Percentiles rank a stretch among this genome's conserved stretches.
Evolutionary conservation across 2,888 invertebrate genomes (phyloP).

Genomic region (Xestobium rufovillosum): DNA sequence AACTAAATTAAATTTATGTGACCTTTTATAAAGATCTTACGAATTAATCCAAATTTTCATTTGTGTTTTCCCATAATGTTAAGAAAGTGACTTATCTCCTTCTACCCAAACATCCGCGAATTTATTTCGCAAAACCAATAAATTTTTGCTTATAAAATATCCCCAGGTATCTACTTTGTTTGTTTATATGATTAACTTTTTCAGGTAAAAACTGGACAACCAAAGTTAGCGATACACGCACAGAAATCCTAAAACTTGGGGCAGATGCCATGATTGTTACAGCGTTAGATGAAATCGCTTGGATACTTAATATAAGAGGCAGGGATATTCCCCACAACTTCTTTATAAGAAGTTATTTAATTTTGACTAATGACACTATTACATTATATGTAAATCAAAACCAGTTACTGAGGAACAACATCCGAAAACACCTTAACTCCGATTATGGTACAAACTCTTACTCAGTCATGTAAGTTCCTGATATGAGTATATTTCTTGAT

Average conservation of each 20-base stretch:
- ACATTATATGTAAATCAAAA: slow-evolving; percentile 62
- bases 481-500: neutral
- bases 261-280: slow-evolving; percentile 78
- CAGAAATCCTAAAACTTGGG: slow-evolving; percentile 52
- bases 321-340: slow-evolving; percentile 76
- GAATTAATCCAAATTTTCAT: too few species aligned
- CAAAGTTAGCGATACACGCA: slow-evolving; percentile 63
- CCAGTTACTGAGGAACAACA: slow-evolving; percentile 47
- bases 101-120: too few species aligned
- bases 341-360: slow-evolving; percentile 66
- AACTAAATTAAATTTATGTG: too few species aligned
- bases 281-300: slow-evolving; percentile 80
- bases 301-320: slow-evolving; percentile 84
- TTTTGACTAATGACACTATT: slow-evolving; percentile 58
- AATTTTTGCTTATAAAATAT: too few species aligned
- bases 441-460: slow-evolving; percentile 54
- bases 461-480: slow-evolving; percentile 53
- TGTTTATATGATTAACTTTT: slow-evolving; percentile 20
- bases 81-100: too few species aligned
- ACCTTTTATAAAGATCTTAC: too few species aligned
- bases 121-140: too few species aligned
- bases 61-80: too few species aligned
- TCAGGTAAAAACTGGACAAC: slow-evolving; percentile 63
- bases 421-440: slow-evolving; percentile 44
- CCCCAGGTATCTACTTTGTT: too few species aligned